Evolutionary conservation across 2,888 invertebrate species (phyloP).

Genomic region (Drosophila siamana): DNA sequence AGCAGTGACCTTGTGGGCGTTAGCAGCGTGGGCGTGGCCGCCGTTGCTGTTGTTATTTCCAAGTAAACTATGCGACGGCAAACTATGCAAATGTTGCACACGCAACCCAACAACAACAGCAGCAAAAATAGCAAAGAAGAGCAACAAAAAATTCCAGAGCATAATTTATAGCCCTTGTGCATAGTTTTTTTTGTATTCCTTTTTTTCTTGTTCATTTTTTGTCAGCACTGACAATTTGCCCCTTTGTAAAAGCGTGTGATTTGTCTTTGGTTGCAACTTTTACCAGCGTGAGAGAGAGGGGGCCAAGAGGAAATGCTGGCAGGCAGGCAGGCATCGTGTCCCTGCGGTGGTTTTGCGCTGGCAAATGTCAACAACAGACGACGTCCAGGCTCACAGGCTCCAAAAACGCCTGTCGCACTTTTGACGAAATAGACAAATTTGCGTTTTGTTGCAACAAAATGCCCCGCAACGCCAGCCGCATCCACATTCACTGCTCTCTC

Average conservation of each 20-base stretch:
- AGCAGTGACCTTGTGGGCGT: slow-evolving; percentile 73
- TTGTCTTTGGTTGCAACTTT: slow-evolving; percentile 78
- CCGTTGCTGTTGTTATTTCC: slow-evolving; percentile 22
- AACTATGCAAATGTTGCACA: slow-evolving; percentile 75
- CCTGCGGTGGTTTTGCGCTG: slow-evolving; percentile 65
- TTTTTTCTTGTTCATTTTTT: slow-evolving; percentile 25
- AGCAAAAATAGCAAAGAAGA: slow-evolving; percentile 1
- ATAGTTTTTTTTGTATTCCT: slow-evolving; percentile 37
- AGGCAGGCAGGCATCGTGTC: slow-evolving; percentile 15
- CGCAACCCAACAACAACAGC: not conserved
- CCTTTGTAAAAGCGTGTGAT: slow-evolving; percentile 77
- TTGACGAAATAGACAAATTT: slow-evolving; percentile 84
- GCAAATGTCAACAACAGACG: slow-evolving; percentile 80
- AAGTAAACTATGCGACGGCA: slow-evolving; percentile 49
- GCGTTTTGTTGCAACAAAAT: slow-evolving; percentile 82
- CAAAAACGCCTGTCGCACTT: slow-evolving; percentile 76
- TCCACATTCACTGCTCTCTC: slow-evolving; percentile 1
- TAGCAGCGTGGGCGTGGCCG: slow-evolving; percentile 6
- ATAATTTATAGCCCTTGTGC: slow-evolving; percentile 76
- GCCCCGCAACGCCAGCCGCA: slow-evolving; percentile 49
- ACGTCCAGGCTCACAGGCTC: slow-evolving; percentile 48
- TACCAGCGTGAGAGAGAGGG: slow-evolving; percentile 21
- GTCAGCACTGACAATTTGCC: slow-evolving; percentile 75
- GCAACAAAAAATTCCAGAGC: slow-evolving; percentile 50
- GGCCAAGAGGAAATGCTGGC: not conserved